These are phyloP conservation scores for Xenentodon cancila DNA, from an alignment of 2,797 vertebrate genomes.

Conservation along the genomic window DNA sequence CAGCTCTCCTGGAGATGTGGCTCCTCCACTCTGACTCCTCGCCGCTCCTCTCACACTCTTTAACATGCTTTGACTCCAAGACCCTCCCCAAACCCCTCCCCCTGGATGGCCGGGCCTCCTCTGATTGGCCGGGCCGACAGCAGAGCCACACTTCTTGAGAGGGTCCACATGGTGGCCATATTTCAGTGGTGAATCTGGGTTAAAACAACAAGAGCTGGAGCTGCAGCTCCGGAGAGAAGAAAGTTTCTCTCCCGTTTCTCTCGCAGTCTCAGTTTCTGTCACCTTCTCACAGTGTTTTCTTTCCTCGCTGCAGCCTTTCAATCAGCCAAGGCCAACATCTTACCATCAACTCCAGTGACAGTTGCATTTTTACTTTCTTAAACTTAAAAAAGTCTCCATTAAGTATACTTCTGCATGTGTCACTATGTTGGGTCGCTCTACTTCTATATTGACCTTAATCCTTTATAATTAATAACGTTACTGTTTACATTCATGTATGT, in stretches of 20 bases:
- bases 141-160: conserved; percentile 64
- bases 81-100: conserved; percentile 58
- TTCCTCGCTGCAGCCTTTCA: conserved; percentile 39
- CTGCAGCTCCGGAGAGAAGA: conserved; percentile 35
- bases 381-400: not conserved
- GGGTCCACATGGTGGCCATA: conserved; percentile 78
- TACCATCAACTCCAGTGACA: conserved; percentile 25
- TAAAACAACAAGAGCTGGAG: conserved; percentile 75
- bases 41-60: conserved; percentile 47
- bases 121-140: conserved; percentile 61
- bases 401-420: no score
- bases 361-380: conserved; percentile 20
- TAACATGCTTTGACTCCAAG: conserved; percentile 29
- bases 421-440: no score
- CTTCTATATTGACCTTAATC: no score
- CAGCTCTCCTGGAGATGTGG: conserved; percentile 64
- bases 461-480: no score
- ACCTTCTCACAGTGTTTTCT: conserved; percentile 44
- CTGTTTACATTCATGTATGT: no score
- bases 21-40: conserved; percentile 50
- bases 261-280: conserved; percentile 49
- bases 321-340: conserved; percentile 38
- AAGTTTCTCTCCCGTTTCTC: conserved; percentile 34
- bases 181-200: conserved; percentile 77
- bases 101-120: conserved; percentile 11